Evolutionary conservation across 2,113 vertebrate species (phyloP).

Genomic region (Tragelaphus buxtoni): DNA sequence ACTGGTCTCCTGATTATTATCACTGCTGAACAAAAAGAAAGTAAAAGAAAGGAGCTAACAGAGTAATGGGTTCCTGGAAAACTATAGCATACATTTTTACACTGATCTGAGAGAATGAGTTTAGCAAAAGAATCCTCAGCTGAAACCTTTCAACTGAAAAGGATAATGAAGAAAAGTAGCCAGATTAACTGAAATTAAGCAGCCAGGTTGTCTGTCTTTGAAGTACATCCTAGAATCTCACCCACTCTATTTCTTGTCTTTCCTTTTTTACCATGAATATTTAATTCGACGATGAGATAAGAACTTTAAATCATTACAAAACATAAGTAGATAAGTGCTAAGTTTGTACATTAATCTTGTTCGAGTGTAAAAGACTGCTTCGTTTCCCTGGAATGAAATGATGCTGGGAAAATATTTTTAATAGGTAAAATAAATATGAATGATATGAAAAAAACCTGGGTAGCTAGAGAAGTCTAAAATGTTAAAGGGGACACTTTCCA

Average conservation of each 20-base stretch:
- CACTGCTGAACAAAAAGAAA: not conserved
- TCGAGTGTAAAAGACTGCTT: not conserved
- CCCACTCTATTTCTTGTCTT: not conserved
- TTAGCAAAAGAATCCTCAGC: not conserved
- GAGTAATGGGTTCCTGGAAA: not conserved
- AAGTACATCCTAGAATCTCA: not conserved
- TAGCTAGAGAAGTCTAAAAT: not conserved
- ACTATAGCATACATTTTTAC: not conserved
- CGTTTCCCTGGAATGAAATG: constrained; percentile 21
- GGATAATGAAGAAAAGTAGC: not conserved
- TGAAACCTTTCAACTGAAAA: not conserved
- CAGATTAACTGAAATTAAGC: not conserved
- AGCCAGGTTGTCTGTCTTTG: not conserved
- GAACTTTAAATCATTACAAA: constrained; percentile 40
- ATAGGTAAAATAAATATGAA: constrained; percentile 17
- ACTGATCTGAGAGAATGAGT: not conserved
- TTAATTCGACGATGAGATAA: constrained; percentile 15
- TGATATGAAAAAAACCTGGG: not conserved
- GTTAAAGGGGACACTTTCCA: not conserved
- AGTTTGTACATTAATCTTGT: constrained; percentile 13
- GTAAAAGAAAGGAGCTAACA: not conserved
- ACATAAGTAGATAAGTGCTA: not conserved
- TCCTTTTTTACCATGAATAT: constrained; percentile 14
- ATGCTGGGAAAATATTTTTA: constrained; percentile 22
- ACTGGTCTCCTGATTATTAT: not conserved